Evolutionary conservation across 2,797 vertebrate species (phyloP), one percentile per base, ranked within the genome.

Genomic region (Anisognathus igniventris): DNA sequence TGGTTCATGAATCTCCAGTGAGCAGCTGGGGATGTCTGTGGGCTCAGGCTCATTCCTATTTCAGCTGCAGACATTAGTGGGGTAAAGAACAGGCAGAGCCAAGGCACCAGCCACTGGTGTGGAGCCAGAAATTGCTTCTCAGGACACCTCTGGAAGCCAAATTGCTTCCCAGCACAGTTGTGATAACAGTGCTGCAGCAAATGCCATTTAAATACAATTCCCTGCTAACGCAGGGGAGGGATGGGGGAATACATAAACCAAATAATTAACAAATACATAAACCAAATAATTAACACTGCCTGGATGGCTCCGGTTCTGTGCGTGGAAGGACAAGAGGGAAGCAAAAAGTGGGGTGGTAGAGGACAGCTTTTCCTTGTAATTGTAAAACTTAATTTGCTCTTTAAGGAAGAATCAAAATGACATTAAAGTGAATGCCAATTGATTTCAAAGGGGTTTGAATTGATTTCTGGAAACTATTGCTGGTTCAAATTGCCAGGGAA

Each of bases 71-170:
- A 65, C 79, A 45, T 72, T 3, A 45, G 93, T 51, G 88, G 78
- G 73, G 70, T 27, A 84, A 81, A 73, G 92, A 74, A 62, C 6
- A 30, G 70, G 37, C 65, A 42, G 51, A 88, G 66, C 82, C 70
- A 50, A 3, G 3, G 37, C 48, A 64, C 56, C 51, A 82, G 92
- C 47, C 91, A 48, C 50, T 39, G 30, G 31, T 53, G 71, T 33
- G 60, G 44, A 95, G 93, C 37, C 92, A 93, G 56, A 84, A 93
- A 93, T 50, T 78, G 70, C 60, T 90, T 66, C 86, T 90, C 82
- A 30, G 62, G 86, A 73, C 0, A 9, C 64, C 71, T 68, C 86
- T 92, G 90, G 92, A 92, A 88, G 72, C 73, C 95, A 94, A 94
- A 93, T 79, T 57, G 80, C 58, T 95, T 76, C 76, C 39, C 65